phyloP scores from a whole-genome alignment of 2,888 invertebrate species.

The Eucera pruinosa region DNA sequence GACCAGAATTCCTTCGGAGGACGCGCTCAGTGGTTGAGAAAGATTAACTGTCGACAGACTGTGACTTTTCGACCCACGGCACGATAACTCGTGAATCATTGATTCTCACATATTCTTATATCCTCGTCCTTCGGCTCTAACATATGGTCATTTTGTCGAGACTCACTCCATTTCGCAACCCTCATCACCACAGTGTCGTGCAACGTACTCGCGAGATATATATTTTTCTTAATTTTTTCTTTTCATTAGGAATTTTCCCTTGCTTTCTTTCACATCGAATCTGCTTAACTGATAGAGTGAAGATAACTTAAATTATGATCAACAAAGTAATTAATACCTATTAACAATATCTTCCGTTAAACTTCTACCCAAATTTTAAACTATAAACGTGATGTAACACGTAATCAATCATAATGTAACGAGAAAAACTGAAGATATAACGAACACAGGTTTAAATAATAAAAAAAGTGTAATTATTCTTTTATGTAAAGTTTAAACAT shows the following conservation, averaged over 20 bases:
- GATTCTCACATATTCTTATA: conserved; percentile 53
- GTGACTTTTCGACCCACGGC: conserved; percentile 55
- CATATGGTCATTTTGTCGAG: conserved; percentile 48
- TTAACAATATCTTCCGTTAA: background rate
- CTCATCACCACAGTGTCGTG: conserved; percentile 29
- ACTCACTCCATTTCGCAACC: conserved; percentile 53
- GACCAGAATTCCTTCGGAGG: conserved; percentile 34
- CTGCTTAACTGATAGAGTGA: background rate
- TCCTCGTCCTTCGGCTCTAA: conserved; percentile 59
- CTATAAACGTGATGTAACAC: background rate
- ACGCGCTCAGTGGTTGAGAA: conserved; percentile 41
- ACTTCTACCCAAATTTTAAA: too few species aligned
- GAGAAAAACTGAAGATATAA: background rate
- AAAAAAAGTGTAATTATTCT: background rate
- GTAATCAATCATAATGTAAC: background rate
- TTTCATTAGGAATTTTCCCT: background rate
- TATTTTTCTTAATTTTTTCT: background rate
- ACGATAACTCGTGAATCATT: conserved; percentile 48
- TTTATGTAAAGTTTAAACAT: background rate
- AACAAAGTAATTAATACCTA: background rate
- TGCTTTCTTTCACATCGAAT: background rate
- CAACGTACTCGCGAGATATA: conserved; percentile 8
- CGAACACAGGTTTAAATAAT: background rate
- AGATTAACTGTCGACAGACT: conserved; percentile 43
- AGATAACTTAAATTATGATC: background rate